A percentile compares a stretch with the other conserved stretches of the same genome.
These are phyloP conservation scores for Probosciger aterrimus DNA, from an alignment of 2,113 vertebrate genomes.

Conservation along the genomic window DNA sequence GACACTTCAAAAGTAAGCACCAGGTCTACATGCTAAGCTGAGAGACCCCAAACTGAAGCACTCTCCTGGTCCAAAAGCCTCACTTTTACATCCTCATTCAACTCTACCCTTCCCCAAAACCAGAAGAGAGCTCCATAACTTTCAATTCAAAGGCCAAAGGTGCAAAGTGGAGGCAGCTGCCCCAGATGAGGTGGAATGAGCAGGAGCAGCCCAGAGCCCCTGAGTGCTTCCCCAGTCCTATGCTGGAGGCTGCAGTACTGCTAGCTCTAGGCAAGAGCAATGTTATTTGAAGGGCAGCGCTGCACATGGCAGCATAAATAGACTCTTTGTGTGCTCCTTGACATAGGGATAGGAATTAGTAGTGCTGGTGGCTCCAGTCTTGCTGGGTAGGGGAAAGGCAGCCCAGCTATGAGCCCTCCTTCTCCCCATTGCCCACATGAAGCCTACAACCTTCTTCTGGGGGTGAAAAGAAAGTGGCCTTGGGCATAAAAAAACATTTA, in stretches of 20 bases:
- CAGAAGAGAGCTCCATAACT: rapidly evolving
- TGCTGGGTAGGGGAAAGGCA: rapidly evolving
- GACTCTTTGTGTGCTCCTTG: background rate
- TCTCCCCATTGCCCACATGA: background rate
- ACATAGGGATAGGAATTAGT: background rate
- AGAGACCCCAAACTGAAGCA: background rate
- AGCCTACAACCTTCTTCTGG: background rate
- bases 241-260: background rate
- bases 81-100: rapidly evolving
- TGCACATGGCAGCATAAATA: rapidly evolving
- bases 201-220: background rate
- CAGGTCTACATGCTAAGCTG: rapidly evolving
- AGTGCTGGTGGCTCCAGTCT: background rate
- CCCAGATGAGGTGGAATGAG: background rate
- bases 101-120: rapidly evolving
- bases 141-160: background rate
- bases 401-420: rapidly evolving
- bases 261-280: background rate
- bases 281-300: background rate
- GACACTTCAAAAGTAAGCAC: background rate
- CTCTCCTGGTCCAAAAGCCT: rapidly evolving
- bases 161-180: background rate
- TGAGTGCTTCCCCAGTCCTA: background rate
- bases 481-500: background rate
- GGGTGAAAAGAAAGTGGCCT: background rate